A percentile compares a stretch with the other conserved stretches of the same genome.
phyloP scores from a whole-genome alignment of 1,140 invertebrate species.

The Sinonovacula constricta region DNA sequence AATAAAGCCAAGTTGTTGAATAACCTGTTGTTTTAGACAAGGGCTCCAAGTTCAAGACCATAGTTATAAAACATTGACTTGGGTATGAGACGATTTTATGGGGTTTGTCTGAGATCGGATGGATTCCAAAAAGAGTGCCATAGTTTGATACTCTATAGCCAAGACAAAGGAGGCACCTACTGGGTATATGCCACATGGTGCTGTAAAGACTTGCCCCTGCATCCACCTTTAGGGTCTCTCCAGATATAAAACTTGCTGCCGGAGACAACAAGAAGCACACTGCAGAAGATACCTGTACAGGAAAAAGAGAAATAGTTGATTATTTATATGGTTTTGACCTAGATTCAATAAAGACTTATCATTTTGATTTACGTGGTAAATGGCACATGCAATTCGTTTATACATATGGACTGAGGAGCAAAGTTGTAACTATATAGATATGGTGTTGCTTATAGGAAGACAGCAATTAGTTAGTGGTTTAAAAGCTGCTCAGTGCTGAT shows the following conservation, averaged over 20 bases:
- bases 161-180: slow-evolving; percentile 48
- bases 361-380: too few species aligned
- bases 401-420: too few species aligned
- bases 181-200: slow-evolving; percentile 62
- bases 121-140: neutral
- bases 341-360: too few species aligned
- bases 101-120: neutral
- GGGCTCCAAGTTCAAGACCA: neutral
- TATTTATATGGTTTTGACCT: too few species aligned
- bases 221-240: slow-evolving; percentile 80
- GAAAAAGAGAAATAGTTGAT: too few species aligned
- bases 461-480: too few species aligned
- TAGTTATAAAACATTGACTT: neutral
- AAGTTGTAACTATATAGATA: too few species aligned
- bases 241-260: slow-evolving; percentile 80
- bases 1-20: neutral
- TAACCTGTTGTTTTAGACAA: neutral
- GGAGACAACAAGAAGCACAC: slow-evolving; percentile 81
- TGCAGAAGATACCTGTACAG: slow-evolving; percentile 76
- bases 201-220: slow-evolving; percentile 75
- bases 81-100: neutral
- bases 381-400: too few species aligned
- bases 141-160: neutral
- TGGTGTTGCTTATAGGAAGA: too few species aligned
- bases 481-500: too few species aligned